A percentile compares a stretch with the other conserved stretches of the same genome.
phyloP scores from a whole-genome alignment of 2,797 vertebrate species.

The Dryobates pubescens region DNA sequence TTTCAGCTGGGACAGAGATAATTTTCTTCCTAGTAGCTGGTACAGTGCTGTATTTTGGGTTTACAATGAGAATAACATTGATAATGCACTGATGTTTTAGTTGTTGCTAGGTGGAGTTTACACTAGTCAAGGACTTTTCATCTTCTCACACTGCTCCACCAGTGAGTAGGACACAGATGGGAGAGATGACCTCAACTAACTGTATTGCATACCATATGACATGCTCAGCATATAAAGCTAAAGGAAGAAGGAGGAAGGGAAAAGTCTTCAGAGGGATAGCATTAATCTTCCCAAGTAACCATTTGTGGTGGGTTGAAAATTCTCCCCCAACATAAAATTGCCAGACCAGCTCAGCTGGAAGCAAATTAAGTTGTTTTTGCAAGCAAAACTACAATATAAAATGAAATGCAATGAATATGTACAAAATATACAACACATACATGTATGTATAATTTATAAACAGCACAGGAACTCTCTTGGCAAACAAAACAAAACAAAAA shows the following conservation, averaged over 20 bases:
- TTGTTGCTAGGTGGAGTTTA: background rate
- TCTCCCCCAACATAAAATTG: too few species aligned
- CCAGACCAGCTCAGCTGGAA: too few species aligned
- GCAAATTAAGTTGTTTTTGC: too few species aligned
- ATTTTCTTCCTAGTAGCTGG: background rate
- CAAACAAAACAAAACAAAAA: too few species aligned
- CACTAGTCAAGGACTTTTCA: background rate
- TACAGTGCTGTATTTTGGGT: background rate
- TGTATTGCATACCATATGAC: too few species aligned
- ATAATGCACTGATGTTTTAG: background rate
- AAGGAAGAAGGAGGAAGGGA: background rate
- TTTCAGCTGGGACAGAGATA: background rate
- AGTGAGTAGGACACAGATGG: background rate
- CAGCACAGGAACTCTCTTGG: too few species aligned
- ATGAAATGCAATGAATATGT: too few species aligned
- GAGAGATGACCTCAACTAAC: background rate
- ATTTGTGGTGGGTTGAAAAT: too few species aligned
- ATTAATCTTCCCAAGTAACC: background rate
- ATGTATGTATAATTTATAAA: too few species aligned
- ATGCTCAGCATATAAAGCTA: background rate
- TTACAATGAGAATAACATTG: background rate
- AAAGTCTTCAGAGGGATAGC: background rate
- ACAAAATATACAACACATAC: too few species aligned
- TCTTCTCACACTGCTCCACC: background rate
- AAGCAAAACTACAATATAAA: too few species aligned